Percentiles rank a stretch among this genome's conserved stretches.
Conservation (phyloP, 2,797 vertebrate species). For the Sebastes oblongus region DNA sequence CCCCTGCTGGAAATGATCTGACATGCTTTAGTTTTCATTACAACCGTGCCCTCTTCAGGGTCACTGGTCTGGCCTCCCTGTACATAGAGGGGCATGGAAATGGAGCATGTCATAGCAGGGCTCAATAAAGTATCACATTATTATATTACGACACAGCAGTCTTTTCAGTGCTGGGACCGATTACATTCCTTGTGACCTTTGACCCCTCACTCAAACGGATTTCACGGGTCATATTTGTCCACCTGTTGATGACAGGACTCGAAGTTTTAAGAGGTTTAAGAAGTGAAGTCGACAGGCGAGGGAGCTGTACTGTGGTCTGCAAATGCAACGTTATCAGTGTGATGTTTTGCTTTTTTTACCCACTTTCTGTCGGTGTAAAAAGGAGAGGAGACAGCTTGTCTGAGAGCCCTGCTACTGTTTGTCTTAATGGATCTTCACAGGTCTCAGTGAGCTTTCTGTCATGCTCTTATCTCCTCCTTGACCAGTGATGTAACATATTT, state of each 20-base stretch:
- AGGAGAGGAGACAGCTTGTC: background rate
- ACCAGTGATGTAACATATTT: background rate
- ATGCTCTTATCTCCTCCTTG: background rate
- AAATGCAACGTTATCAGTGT: background rate
- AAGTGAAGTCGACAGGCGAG: background rate
- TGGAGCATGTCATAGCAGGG: slow-evolving; percentile 9
- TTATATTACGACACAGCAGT: background rate
- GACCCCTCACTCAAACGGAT: slow-evolving; percentile 24
- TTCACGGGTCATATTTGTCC: slow-evolving; percentile 36
- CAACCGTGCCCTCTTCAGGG: background rate
- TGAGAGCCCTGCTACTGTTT: background rate
- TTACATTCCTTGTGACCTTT: slow-evolving; percentile 30
- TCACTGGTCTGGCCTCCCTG: background rate
- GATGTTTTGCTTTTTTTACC: background rate
- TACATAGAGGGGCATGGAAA: background rate
- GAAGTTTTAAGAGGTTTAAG: slow-evolving; percentile 4
- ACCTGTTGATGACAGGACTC: slow-evolving; percentile 5
- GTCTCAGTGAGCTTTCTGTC: background rate
- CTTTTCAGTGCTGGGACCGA: slow-evolving; percentile 16
- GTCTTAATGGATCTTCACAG: background rate
- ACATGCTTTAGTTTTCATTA: slow-evolving; percentile 4
- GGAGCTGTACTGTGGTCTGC: background rate
- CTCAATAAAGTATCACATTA: slow-evolving; percentile 47
- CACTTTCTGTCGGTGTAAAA: background rate
- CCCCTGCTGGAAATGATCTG: slow-evolving; percentile 22